Percentiles rank a stretch among this genome's conserved stretches.
Evolutionary conservation across 2,113 vertebrate species (phyloP).

Genomic region (Riparia riparia): DNA sequence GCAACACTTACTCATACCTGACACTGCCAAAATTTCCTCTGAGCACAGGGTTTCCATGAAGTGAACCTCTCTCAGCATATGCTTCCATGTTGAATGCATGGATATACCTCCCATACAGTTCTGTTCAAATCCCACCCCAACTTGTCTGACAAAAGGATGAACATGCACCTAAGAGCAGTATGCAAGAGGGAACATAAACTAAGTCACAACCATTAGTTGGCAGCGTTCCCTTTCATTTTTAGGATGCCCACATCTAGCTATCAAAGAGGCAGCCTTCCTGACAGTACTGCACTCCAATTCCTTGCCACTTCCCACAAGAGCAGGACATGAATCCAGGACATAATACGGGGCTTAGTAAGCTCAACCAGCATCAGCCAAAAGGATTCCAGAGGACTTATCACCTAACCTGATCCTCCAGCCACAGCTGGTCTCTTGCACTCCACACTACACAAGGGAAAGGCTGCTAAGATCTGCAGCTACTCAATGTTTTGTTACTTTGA

Average conservation of each 20-base stretch:
- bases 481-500: background rate
- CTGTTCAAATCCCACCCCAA: background rate
- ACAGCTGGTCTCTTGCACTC: background rate
- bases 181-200: background rate
- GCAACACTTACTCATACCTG: background rate
- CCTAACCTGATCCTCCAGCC: background rate
- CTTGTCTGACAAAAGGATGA: background rate
- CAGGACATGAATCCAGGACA: background rate
- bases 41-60: background rate
- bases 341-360: background rate
- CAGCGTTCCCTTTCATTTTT: background rate
- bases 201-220: background rate
- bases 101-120: background rate
- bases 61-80: background rate
- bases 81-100: fast-evolving
- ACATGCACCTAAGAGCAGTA: background rate
- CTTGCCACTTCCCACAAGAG: background rate
- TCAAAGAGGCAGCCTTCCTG: background rate
- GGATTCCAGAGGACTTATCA: background rate
- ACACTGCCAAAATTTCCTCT: background rate
- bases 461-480: background rate
- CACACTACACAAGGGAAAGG: fast-evolving
- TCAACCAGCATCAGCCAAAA: background rate
- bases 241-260: background rate
- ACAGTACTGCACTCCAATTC: background rate